Conservation (phyloP, 2,888 invertebrate genomes). For the Holacanthella duospinosa region DNA sequence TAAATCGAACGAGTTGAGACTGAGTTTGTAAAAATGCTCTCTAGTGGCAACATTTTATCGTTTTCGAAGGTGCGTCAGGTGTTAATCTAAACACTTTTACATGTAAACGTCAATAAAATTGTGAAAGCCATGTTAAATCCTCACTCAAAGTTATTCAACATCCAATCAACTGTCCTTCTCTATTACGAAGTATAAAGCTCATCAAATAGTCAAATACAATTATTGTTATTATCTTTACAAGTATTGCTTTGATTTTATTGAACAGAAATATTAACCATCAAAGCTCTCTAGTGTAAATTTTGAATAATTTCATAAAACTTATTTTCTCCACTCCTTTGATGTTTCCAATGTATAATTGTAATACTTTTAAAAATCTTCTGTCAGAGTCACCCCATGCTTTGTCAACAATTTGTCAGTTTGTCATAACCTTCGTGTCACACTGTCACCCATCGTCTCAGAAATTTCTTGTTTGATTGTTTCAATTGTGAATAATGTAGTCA, state of each 20-base stretch:
- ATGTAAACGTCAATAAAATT: neutral
- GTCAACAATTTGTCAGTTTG: neutral
- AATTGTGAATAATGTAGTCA: neutral
- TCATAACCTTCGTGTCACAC: neutral
- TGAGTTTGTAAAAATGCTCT: neutral
- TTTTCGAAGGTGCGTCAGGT: neutral
- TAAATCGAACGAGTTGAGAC: neutral
- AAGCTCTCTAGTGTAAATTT: no score
- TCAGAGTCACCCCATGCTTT: neutral
- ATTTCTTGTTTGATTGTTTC: neutral
- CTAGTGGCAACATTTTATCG: neutral
- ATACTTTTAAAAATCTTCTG: neutral
- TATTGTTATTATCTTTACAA: no score
- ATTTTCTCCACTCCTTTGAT: neutral
- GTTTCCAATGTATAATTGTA: neutral
- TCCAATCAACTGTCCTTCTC: neutral
- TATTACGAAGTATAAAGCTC: neutral
- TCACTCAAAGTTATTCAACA: neutral
- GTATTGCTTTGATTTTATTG: no score
- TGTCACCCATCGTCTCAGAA: neutral
- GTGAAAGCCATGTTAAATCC: no score
- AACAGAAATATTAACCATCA: no score
- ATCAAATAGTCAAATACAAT: neutral
- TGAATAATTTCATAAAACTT: neutral
- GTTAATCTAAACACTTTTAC: neutral